These are phyloP conservation scores for Lysandra coridon DNA, from an alignment of 2,888 invertebrate species.

Conservation along the genomic window DNA sequence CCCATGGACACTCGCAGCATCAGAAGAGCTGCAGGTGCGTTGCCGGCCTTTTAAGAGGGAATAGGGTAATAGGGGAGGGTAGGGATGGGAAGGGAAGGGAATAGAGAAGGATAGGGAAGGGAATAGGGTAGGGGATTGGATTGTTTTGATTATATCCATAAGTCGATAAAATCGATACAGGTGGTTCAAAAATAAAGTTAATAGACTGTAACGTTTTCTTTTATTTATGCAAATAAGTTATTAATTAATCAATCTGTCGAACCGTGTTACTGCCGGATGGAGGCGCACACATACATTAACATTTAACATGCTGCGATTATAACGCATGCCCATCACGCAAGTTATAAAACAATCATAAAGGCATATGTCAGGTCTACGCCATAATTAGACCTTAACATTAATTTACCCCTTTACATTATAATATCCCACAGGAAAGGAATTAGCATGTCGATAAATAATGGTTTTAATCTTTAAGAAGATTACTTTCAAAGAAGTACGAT, in stretches of 20 bases:
- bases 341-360: conserved; percentile 56
- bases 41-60: too few relatives aligned
- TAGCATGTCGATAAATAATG: not conserved
- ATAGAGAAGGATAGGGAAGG: too few relatives aligned
- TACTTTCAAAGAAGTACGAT: too few relatives aligned
- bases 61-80: too few relatives aligned
- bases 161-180: not conserved
- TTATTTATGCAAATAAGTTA: not conserved
- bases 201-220: not conserved
- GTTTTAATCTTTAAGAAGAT: not conserved
- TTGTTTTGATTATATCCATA: not conserved
- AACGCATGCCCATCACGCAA: conserved; percentile 50
- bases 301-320: not conserved
- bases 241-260: conserved; percentile 17
- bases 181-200: not conserved
- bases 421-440: not conserved
- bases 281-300: not conserved
- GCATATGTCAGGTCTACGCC: conserved; percentile 35
- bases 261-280: not conserved
- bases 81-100: too few relatives aligned
- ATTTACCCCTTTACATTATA: not conserved
- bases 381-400: not conserved
- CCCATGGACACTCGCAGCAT: too few relatives aligned
- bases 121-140: too few relatives aligned
- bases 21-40: too few relatives aligned